Percentiles rank a stretch among this genome's conserved stretches.
Evolutionary conservation across 2,797 vertebrate species (phyloP).

Genomic region (Molossus alvarezi): DNA sequence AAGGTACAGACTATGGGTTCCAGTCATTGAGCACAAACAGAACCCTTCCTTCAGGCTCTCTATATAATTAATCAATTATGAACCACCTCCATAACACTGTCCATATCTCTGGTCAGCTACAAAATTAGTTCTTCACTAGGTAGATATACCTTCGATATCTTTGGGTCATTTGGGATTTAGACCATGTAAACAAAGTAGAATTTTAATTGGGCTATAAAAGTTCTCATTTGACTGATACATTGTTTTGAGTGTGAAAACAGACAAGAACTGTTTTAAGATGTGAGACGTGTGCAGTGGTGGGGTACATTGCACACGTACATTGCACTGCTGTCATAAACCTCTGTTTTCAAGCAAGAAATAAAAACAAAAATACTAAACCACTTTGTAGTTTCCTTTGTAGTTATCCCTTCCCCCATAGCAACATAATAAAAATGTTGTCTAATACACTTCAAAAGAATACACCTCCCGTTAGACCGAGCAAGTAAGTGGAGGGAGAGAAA

Average conservation of each 20-base stretch:
- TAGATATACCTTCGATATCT: neutral
- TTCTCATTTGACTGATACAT: neutral
- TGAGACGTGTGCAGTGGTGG: neutral
- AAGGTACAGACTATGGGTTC: neutral
- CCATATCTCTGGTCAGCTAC: neutral
- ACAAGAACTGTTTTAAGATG: neutral
- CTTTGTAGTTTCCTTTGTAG: neutral
- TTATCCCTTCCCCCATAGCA: neutral
- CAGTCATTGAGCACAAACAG: neutral
- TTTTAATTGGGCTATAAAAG: conserved; percentile 9
- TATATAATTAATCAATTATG: neutral
- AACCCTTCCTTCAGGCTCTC: neutral
- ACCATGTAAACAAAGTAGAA: neutral
- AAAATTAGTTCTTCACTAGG: neutral
- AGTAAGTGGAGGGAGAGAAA: neutral
- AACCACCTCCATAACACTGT: neutral
- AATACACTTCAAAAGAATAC: neutral
- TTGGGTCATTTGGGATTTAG: neutral
- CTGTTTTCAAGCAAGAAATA: neutral
- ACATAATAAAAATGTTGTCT: neutral
- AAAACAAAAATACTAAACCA: conserved; percentile 15
- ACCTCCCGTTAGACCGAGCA: neutral
- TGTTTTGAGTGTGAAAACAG: neutral
- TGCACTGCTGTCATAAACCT: neutral
- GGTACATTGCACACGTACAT: neutral